phyloP scores from a whole-genome alignment of 2,888 invertebrate genomes.

The Cantharis lateralis region DNA sequence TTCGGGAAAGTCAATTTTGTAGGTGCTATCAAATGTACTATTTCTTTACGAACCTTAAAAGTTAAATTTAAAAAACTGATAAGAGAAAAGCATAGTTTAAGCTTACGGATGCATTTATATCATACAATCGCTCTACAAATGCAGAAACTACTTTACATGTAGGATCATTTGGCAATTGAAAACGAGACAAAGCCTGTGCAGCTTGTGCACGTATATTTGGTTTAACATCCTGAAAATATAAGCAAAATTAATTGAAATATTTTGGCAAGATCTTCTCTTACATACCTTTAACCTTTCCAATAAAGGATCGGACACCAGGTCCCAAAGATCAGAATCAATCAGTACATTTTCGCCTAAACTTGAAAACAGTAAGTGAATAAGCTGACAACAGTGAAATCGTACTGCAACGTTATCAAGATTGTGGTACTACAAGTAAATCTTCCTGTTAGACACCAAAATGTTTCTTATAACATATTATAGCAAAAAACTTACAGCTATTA shows the following conservation, averaged over 20 bases:
- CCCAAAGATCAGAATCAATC: conserved; percentile 61
- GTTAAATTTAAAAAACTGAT: background rate
- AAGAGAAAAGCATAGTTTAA: background rate
- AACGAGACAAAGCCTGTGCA: conserved; percentile 59
- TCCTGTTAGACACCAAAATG: background rate
- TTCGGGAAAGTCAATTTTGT: conserved; percentile 57
- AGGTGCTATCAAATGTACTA: conserved; percentile 58
- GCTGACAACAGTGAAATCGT: conserved; percentile 60
- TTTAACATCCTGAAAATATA: conserved; percentile 10
- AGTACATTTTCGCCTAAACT: conserved; percentile 61
- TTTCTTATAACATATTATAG: background rate
- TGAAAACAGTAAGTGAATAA: conserved; percentile 59
- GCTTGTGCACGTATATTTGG: conserved; percentile 62
- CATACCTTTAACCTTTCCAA: conserved; percentile 59
- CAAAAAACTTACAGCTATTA: conserved; percentile 14
- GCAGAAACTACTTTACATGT: conserved; percentile 61
- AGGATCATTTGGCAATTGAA: conserved; percentile 61
- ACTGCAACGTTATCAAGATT: conserved; percentile 54
- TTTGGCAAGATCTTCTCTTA: conserved; percentile 15
- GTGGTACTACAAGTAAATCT: conserved; percentile 42
- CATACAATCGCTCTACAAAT: conserved; percentile 42
- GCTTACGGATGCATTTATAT: conserved; percentile 17
- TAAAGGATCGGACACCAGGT: conserved; percentile 59
- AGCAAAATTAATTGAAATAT: background rate
- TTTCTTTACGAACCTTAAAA: conserved; percentile 34